Conservation (phyloP, 2,797 vertebrate genomes). For the Distichodus sexfasciatus region DNA sequence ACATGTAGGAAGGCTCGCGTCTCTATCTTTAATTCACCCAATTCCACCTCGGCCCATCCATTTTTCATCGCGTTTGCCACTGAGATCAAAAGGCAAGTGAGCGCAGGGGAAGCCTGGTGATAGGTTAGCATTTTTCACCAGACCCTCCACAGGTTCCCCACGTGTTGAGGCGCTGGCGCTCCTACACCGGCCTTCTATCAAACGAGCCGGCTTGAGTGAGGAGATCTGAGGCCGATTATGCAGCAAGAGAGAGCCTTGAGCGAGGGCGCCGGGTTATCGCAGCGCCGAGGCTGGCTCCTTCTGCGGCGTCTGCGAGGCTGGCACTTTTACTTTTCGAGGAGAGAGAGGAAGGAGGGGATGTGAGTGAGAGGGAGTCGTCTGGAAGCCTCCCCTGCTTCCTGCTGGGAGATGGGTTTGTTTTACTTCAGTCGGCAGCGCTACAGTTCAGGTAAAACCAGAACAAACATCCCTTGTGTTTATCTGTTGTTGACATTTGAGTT, state of each 20-base stretch:
- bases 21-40: too few species aligned
- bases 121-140: background rate
- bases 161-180: conserved; percentile 33
- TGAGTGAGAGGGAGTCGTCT: background rate
- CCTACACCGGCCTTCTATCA: conserved; percentile 36
- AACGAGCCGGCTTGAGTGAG: conserved; percentile 33
- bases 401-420: conserved; percentile 43
- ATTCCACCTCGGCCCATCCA: conserved; percentile 21
- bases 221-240: conserved; percentile 49
- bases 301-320: conserved; percentile 32
- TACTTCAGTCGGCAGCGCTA: conserved; percentile 39
- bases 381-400: conserved; percentile 20
- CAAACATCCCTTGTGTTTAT: conserved; percentile 43
- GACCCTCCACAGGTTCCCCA: conserved; percentile 37
- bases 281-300: conserved; percentile 27
- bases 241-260: conserved; percentile 26
- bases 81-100: conserved; percentile 30
- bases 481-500: conserved; percentile 49
- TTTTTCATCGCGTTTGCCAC: conserved; percentile 37
- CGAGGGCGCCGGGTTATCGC: conserved; percentile 43
- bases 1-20: too few species aligned
- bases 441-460: conserved; percentile 41
- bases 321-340: conserved; percentile 25
- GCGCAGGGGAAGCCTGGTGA: background rate
- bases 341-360: background rate